These are phyloP conservation scores for Danio jaintianensis DNA, from an alignment of 2,797 vertebrate species.

Conservation along the genomic window DNA sequence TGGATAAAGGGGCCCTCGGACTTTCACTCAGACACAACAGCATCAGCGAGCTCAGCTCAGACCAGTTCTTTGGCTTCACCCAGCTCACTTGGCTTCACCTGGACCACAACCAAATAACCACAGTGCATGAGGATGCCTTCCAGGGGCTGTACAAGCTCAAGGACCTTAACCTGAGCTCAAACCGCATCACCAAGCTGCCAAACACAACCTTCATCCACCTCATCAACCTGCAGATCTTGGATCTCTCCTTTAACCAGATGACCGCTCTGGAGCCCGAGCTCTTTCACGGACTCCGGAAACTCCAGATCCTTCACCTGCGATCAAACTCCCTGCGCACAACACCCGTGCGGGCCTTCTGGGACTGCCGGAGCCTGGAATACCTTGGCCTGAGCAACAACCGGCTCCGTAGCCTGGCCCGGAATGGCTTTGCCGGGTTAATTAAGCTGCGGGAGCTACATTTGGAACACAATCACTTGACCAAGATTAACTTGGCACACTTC, in stretches of 20 bases:
- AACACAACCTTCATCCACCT: constrained; percentile 99
- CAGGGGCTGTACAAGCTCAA: constrained; percentile 99
- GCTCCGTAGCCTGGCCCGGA: constrained; percentile 95
- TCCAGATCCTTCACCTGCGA: constrained; percentile 96
- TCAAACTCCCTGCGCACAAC: constrained; percentile 98
- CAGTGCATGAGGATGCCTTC: constrained; percentile 96
- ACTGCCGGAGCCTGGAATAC: constrained; percentile 98
- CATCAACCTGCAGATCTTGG: constrained; percentile 98
- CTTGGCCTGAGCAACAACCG: constrained; percentile 97
- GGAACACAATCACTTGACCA: constrained; percentile 98
- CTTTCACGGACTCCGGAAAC: constrained; percentile 96
- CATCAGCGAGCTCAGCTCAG: constrained; percentile 94
- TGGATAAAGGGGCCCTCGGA: constrained; percentile 96
- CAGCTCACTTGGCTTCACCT: constrained; percentile 99
- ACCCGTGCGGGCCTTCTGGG: constrained; percentile 96
- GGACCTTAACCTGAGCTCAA: constrained; percentile 98
- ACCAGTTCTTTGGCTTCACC: constrained; percentile 97
- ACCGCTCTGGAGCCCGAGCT: constrained; percentile 95
- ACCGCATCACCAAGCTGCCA: constrained; percentile 99
- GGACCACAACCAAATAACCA: constrained; percentile 98
- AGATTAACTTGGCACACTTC: constrained; percentile 99
- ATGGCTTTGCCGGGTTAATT: constrained; percentile 98
- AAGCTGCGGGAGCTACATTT: constrained; percentile 98
- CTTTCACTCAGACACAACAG: constrained; percentile 98
- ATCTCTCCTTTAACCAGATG: constrained; percentile 99